Percentiles rank a stretch among this genome's conserved stretches.
Evolutionary conservation across 2,797 vertebrate genomes (phyloP).

Genomic region (Australoheros facetus): DNA sequence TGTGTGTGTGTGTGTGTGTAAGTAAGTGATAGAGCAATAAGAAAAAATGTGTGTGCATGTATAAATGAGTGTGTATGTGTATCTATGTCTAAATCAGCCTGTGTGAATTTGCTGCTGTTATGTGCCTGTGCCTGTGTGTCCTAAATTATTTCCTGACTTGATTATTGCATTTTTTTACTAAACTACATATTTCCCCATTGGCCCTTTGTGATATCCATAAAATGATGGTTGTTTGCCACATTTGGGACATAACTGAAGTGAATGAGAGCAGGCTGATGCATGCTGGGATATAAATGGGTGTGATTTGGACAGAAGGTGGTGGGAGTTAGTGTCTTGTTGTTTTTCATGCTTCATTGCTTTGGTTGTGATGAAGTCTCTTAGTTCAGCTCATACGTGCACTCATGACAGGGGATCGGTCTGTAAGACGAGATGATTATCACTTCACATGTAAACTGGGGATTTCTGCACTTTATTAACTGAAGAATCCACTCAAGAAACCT

Average conservation of each 20-base stretch:
- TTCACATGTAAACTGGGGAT: conserved; percentile 6
- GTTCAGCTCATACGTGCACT: conserved; percentile 1
- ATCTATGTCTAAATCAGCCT: conserved; percentile 4
- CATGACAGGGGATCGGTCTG: conserved; percentile 15
- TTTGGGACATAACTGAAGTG: conserved; percentile 50
- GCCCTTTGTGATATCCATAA: conserved; percentile 57
- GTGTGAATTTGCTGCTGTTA: conserved; percentile 16
- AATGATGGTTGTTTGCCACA: conserved; percentile 53
- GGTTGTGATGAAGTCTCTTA: conserved; percentile 29
- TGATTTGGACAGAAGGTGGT: conserved; percentile 69
- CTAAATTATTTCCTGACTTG: conserved; percentile 60
- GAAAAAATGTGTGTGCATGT: background rate
- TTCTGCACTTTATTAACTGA: conserved; percentile 31
- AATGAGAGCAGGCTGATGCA: conserved; percentile 51
- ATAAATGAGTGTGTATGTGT: background rate
- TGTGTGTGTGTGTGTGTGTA: background rate
- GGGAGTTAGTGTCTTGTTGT: conserved; percentile 58
- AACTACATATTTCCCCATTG: conserved; percentile 71
- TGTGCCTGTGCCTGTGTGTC: conserved; percentile 26
- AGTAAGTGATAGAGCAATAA: background rate
- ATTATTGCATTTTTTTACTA: conserved; percentile 57
- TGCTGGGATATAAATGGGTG: conserved; percentile 66
- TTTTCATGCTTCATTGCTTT: conserved; percentile 54
- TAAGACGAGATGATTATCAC: conserved; percentile 38
- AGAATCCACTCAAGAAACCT: background rate